Evolutionary conservation across 2,888 invertebrate species (phyloP), one percentile per base, ranked within the genome.

Genomic region (Chydorus sphaericus): DNA sequence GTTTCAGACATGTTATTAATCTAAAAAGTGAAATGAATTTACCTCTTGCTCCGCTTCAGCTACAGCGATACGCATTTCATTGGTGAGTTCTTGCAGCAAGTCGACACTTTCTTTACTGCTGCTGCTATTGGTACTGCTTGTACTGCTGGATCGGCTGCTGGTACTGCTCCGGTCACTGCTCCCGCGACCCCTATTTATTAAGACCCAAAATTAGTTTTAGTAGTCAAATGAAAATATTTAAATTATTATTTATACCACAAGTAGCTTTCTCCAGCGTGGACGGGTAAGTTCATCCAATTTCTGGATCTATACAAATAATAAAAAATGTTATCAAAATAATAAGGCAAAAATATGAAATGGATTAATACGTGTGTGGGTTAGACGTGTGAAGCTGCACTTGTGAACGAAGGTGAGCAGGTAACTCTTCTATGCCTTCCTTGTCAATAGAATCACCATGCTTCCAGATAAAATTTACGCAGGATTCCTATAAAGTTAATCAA

Each of bases 401-500:
- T n/a, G 75, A 70, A 65, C 77, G 77, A 57, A 79, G 67, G 52
- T 75, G 72, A 55, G 75, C 74, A 3, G 77, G 75, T 37, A 79
- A 66, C 61, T 78, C 77, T 59, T 73, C 73, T 64, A 76, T 78
- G 52, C 76, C 67, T 58, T 78, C 77, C 59, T 72, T 71, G 59
- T 75, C 74, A 51, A 74, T 71, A 49, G 77, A 67, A 59, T 73
- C 72, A 30, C 74, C 73, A 63, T 77, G 73, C 57, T 71, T 68
- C n/a, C 72, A 70, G 26, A 78, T 73, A 62, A 71, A 78, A 57
- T 69, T 71, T 61, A 78, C 66, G 59, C 75, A 74, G 23, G 71
- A 69, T 55, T 70, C 72, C 78, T 78, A 65, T 39, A 56, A 57
- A 57, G 57, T n/a, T n/a, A 57, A 20, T 38, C 30, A 55, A 48